Base-by-base conservation (phyloP, 2,113 vertebrate genomes). In the Geococcyx californianus region DNA sequence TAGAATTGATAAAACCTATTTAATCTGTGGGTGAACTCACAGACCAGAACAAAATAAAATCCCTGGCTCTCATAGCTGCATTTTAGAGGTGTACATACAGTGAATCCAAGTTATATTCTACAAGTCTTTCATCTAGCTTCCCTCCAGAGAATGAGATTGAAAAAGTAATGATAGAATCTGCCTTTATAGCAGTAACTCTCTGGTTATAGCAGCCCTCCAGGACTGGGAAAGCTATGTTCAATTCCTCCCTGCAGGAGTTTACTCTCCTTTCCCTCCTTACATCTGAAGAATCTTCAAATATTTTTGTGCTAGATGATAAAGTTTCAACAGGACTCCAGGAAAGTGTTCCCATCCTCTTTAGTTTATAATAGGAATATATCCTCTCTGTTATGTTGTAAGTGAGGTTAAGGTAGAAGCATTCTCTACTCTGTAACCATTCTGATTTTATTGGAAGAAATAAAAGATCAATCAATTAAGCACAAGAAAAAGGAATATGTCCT, bases 91-190 rank as follows among this genome's bases (percentile, higher is more conserved):
- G 29, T 89, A 75, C 42, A 55, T 70, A 77, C 28, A 76, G 51
- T n/a, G 78, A 82, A 80, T 77, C 49, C 23, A 87, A 80, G 84
- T 47, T 80, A 91, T n/a, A 59, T 89, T 87, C 84, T 87, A 18
- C 68, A 94, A 89, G 49, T 90, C 75, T 94, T 96, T 95, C 85
- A 95, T 92, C 82, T 90, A 83, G 70, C 82, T 90, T 94, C 70
- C 82, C 93, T 94, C 78, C 82, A 93, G 96, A 96, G 93, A 97
- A 72, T 6, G 15, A 89, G 66, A 96, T 69, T 94, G 94, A 91
- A 95, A 95, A 93, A 79, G 44, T 94, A 96, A 91, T 89, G 84
- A 84, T 79, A 75, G 62, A 87, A 87, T 90, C 81, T 82, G 80
- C 90, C 80, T 94, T 92, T 92, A 77, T 94, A 90, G 84, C 28